phyloP scores from a whole-genome alignment of 2,888 invertebrate genomes.

The Eristalis arbustorum region DNA sequence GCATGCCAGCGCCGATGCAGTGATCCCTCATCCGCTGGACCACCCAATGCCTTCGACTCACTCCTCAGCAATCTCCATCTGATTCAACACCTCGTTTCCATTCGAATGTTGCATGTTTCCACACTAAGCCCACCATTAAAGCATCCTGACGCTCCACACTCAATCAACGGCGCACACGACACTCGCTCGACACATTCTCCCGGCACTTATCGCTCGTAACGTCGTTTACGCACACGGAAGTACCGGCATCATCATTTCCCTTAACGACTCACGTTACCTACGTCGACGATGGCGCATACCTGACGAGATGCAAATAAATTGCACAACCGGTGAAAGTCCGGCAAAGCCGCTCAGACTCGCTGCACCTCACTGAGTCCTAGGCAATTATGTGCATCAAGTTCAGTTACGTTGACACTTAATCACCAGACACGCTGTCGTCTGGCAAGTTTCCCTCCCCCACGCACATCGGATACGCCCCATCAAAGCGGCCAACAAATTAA shows the following conservation, averaged over 20 bases:
- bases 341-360: neutral
- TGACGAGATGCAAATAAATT: neutral
- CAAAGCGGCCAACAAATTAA: neutral
- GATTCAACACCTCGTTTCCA: no score
- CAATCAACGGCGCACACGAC: neutral
- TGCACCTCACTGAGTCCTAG: neutral
- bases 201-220: neutral
- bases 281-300: neutral
- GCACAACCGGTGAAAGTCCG: neutral
- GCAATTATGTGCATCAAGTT: conserved; percentile 19
- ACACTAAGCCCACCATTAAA: no score
- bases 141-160: no score
- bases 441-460: neutral
- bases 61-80: no score
- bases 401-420: conserved; percentile 2
- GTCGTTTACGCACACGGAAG: neutral
- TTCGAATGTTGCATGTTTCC: no score
- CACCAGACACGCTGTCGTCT: neutral
- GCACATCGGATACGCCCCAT: neutral
- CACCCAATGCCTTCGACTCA: no score
- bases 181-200: neutral
- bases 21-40: no score
- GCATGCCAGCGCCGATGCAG: no score
- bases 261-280: neutral
- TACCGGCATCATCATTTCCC: neutral